Evolutionary conservation across 2,113 vertebrate species (phyloP).

Genomic region (Rousettus leschenaultii): DNA sequence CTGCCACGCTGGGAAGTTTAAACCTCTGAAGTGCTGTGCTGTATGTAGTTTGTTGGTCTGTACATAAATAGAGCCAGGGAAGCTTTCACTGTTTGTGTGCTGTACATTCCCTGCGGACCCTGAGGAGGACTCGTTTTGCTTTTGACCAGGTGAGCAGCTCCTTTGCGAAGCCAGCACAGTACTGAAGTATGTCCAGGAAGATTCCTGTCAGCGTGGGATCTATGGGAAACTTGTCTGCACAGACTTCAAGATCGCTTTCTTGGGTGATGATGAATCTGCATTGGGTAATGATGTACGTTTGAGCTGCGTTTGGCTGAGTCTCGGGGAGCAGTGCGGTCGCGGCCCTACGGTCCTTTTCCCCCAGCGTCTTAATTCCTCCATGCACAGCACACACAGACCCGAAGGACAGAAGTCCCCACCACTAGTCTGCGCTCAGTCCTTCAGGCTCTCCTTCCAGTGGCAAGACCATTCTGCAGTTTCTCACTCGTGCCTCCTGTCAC

Average conservation of each 20-base stretch:
- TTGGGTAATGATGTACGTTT: slow-evolving; percentile 82
- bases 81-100: not conserved
- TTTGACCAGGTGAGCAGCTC: slow-evolving; percentile 86
- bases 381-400: not conserved
- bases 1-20: not conserved
- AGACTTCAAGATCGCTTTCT: slow-evolving; percentile 91
- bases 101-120: not conserved
- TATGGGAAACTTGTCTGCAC: slow-evolving; percentile 90
- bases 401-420: not conserved
- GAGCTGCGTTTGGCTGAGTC: not conserved
- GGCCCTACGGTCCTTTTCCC: not conserved
- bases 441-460: not conserved
- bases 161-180: slow-evolving; percentile 89
- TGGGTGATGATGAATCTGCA: slow-evolving; percentile 83
- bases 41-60: not conserved
- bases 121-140: slow-evolving; percentile 31
- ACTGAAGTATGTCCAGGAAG: slow-evolving; percentile 87
- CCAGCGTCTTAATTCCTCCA: not conserved
- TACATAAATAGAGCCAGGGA: not conserved
- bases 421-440: not conserved
- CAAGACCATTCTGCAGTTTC: not conserved
- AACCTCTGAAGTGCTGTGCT: not conserved
- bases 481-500: not conserved
- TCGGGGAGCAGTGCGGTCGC: not conserved
- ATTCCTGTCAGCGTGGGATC: slow-evolving; percentile 85